Base-by-base conservation (phyloP, 2,113 vertebrate genomes). In the Xenus cinereus region DNA sequence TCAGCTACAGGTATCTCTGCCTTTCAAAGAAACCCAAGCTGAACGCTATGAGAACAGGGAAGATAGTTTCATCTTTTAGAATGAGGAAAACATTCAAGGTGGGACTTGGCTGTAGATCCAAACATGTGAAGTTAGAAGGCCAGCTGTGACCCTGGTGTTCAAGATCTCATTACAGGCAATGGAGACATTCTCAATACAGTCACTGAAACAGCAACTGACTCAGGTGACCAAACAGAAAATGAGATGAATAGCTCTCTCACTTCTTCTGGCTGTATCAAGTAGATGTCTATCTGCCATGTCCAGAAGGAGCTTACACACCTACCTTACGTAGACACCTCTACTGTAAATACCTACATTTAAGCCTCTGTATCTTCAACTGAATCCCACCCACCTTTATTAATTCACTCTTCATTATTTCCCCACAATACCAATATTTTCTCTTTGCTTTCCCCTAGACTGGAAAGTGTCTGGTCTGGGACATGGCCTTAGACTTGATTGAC, bases 391-490 rank as follows among this genome's bases (percentile, higher is more conserved):
- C 37, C 28, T n/a, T 69, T 32, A n/a, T 51, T 85, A n/a, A 39
- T 50, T 26, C 23, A 37, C 28, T 57, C 20, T 48, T 74, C 19
- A 43, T 33, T 76, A 53, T 82, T 82, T 82, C 45, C 50, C 39
- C 51, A 48, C n/a, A 69, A 27, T 4, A 81, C 16, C 13, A 21
- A 3, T 53, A n/a, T 35, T 85, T 79, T 37, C 28, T 85, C 45
- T 77, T 43, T 0, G 1, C 22, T 82, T 83, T 67, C 57, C 73
- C 39, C 14, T 50, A 23, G 9, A 37, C 20, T 43, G 23, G 0
- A 51, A 76, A 48, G 15, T 22, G 35, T 45, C 46, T 59, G 37
- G 45, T 64, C 12, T 78, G n/a, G 66, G 60, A 77, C 27, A 14
- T 4, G n/a, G 27, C 7, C 60, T 57, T 68, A 74, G 60, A 68